Evolutionary conservation across 2,113 vertebrate genomes (phyloP), one percentile per base, ranked within the genome.

Genomic region (Dendropsophus ebraccatus): DNA sequence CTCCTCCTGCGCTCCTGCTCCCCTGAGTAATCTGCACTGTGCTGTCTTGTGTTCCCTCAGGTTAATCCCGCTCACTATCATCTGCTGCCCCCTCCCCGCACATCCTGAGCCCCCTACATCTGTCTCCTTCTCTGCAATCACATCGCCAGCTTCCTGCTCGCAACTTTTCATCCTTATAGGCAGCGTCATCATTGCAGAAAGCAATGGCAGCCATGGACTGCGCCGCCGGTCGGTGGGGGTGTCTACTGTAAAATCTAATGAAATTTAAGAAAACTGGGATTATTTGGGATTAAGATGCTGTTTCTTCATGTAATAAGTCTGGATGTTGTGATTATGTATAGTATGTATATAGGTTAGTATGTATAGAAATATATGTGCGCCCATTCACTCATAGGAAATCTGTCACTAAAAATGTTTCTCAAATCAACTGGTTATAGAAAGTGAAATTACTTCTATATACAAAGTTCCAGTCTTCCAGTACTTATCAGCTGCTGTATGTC

Each of bases 21-120:
- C 87, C 75, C 75, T 45, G 67, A 47, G 50, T 83, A 83, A 83
- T 83, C 86, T 79, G 58, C 62, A 32, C 73, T 83, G 60, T 75
- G 70, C 21, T 54, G 45, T 80, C 41, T 80, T 35, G 60, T 69
- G 67, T 80, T 87, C 82, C 75, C 87, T 84, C 74, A 84, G 82
- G 69, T 84, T 81, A 80, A 81, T 80, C 82, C 82, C 58, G 23
- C 72, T 74, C 76, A 32, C 75, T 30, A 65, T 87, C 81, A 73
- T 84, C 81, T 80, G 69, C 82, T 67, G 17, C 80, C 35, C 80
- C 50, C 67, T 67, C 65, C 80, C 58, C 73, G 69, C 47, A 54
- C 65, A 69, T 60, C 32, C 52, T 25, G 47, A 84, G 25, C 77
- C 82, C 52, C 28, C 76, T 58, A 52, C 84, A 84, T 81, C 82